phyloP scores from a whole-genome alignment of 2,113 vertebrate genomes.

The Prinia subflava region DNA sequence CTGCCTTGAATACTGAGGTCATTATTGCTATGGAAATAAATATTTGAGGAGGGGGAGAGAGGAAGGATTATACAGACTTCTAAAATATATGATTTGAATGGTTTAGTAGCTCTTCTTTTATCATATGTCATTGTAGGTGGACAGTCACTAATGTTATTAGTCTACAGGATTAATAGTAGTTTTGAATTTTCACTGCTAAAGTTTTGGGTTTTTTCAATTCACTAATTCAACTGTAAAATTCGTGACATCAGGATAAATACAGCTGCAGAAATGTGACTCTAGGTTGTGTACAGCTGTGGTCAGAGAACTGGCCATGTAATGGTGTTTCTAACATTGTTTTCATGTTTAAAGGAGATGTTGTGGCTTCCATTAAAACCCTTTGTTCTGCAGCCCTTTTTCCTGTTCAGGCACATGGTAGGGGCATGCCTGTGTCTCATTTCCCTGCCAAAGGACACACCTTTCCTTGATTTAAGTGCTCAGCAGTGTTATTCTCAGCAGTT shows the following conservation, averaged over 20 bases:
- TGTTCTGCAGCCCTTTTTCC: neutral
- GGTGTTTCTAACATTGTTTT: neutral
- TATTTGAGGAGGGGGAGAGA: conserved; percentile 33
- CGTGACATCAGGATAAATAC: neutral
- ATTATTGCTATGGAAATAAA: conserved; percentile 59
- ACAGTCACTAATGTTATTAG: neutral
- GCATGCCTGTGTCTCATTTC: neutral
- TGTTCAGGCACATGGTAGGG: neutral
- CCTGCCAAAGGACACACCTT: neutral
- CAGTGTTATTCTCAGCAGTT: neutral
- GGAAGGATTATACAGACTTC: neutral
- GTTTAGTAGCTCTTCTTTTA: neutral
- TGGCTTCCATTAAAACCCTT: neutral
- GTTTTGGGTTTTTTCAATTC: neutral
- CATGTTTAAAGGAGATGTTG: accelerated
- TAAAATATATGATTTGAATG: neutral
- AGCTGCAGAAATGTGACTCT: neutral
- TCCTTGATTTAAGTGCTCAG: neutral
- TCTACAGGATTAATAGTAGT: neutral
- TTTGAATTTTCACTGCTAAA: neutral
- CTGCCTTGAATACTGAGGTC: conserved; percentile 37
- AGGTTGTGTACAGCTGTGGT: neutral
- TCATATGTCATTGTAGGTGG: neutral
- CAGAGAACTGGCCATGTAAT: neutral
- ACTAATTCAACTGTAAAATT: neutral